Percentiles rank a stretch among this genome's conserved stretches.
These are phyloP conservation scores for Erpornis zantholeuca DNA, from an alignment of 2,113 vertebrate genomes.

Conservation along the genomic window DNA sequence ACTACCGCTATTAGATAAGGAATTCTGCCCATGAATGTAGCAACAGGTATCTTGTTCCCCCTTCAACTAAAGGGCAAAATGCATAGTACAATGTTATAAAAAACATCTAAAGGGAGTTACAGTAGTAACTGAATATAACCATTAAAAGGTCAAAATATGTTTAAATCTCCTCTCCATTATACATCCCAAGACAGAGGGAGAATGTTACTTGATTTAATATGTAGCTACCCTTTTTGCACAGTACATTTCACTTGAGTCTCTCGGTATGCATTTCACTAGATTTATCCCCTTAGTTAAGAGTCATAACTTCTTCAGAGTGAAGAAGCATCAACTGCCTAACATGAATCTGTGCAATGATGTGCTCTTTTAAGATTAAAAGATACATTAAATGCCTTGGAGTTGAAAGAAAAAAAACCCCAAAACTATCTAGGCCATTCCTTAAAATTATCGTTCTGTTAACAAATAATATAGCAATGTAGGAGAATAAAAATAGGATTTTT, in stretches of 20 bases:
- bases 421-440: background rate
- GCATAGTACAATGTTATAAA: background rate
- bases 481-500: background rate
- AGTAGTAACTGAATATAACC: background rate
- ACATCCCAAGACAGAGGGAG: background rate
- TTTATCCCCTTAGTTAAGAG: background rate
- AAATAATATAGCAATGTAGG: background rate
- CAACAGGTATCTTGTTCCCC: fast-evolving
- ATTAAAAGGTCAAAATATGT: background rate
- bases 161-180: background rate
- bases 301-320: background rate
- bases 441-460: background rate
- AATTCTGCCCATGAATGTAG: background rate
- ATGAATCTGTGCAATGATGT: background rate
- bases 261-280: background rate
- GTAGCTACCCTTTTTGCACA: background rate
- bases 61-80: background rate
- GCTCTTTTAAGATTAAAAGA: background rate
- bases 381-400: background rate
- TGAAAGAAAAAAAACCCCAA: background rate
- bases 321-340: background rate
- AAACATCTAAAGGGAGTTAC: background rate
- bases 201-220: background rate
- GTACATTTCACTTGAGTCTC: background rate
- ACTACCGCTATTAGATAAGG: background rate